Conservation (phyloP, 2,113 vertebrate genomes). For the Hemichromis elongatus region DNA sequence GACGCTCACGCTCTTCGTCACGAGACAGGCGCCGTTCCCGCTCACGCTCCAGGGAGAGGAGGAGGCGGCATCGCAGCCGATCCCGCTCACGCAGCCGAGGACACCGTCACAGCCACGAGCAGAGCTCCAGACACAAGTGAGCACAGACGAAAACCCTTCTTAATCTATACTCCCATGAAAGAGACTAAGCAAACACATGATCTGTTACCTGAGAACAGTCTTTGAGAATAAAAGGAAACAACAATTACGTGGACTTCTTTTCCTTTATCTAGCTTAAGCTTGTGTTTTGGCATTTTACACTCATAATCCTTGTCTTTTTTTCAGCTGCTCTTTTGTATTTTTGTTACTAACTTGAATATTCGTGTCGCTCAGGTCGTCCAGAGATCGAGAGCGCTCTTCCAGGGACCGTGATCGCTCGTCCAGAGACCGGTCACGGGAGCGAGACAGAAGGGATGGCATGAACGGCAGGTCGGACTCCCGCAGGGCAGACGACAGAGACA, state of each 20-base stretch:
- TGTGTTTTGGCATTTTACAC: background rate
- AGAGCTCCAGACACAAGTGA: slow-evolving; percentile 87
- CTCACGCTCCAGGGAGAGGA: slow-evolving; percentile 83
- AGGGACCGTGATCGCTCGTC: slow-evolving; percentile 79
- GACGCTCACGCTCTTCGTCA: slow-evolving; percentile 80
- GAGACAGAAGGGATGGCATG: slow-evolving; percentile 82
- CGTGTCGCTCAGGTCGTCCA: slow-evolving; percentile 77
- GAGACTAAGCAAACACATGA: background rate
- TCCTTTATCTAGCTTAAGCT: background rate
- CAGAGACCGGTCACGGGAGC: slow-evolving; percentile 83
- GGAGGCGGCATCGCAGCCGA: slow-evolving; percentile 85
- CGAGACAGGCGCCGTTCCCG: slow-evolving; percentile 80
- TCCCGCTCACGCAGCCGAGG: slow-evolving; percentile 85
- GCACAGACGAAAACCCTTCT: background rate
- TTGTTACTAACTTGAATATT: background rate
- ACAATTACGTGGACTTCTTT: background rate
- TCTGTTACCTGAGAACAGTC: background rate
- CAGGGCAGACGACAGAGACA: slow-evolving; percentile 86
- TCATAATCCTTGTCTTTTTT: background rate
- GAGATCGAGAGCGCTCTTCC: slow-evolving; percentile 78
- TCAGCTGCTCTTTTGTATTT: background rate
- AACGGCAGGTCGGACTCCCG: slow-evolving; percentile 84
- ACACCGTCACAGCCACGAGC: slow-evolving; percentile 83
- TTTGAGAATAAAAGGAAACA: background rate
- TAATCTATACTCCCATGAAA: background rate